Percentiles rank a stretch among this genome's conserved stretches.
These are phyloP conservation scores for Lasiurus borealis DNA, from an alignment of 2,113 vertebrate species.

Conservation along the genomic window DNA sequence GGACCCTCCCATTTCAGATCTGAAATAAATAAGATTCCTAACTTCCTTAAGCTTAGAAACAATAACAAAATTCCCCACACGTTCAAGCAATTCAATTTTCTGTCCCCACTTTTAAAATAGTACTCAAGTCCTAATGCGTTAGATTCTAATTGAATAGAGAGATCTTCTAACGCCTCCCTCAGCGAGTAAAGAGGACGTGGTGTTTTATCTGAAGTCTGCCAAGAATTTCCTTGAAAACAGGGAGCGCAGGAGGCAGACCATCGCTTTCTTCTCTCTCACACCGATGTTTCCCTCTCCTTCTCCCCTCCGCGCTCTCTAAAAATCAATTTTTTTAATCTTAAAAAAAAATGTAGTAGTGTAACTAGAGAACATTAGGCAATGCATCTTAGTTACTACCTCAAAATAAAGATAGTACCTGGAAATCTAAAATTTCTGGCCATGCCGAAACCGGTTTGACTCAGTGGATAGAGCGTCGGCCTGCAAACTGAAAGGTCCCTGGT, in stretches of 20 bases:
- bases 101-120: constrained; percentile 33
- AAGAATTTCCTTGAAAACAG: constrained; percentile 22
- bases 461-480: too few relatives aligned
- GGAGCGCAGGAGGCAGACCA: neutral
- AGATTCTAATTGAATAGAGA: neutral
- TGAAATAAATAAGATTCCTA: constrained; percentile 56
- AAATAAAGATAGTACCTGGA: neutral
- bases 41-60: constrained; percentile 35
- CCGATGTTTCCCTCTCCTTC: neutral
- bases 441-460: too few relatives aligned
- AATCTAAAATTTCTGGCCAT: constrained; percentile 1
- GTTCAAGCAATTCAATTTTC: constrained; percentile 49
- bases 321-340: neutral
- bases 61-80: constrained; percentile 40
- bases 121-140: neutral
- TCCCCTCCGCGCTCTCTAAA: neutral
- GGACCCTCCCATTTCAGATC: constrained; percentile 1
- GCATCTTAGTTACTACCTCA: too few relatives aligned
- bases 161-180: neutral
- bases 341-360: neutral
- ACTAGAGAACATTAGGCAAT: neutral
- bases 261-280: too few relatives aligned
- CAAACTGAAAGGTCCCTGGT: too few relatives aligned
- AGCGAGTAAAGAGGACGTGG: neutral
- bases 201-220: constrained; percentile 24